Percentiles rank a stretch among this genome's conserved stretches.
Conservation (phyloP, 2,113 vertebrate genomes). For the Hydrolagus affinis region DNA sequence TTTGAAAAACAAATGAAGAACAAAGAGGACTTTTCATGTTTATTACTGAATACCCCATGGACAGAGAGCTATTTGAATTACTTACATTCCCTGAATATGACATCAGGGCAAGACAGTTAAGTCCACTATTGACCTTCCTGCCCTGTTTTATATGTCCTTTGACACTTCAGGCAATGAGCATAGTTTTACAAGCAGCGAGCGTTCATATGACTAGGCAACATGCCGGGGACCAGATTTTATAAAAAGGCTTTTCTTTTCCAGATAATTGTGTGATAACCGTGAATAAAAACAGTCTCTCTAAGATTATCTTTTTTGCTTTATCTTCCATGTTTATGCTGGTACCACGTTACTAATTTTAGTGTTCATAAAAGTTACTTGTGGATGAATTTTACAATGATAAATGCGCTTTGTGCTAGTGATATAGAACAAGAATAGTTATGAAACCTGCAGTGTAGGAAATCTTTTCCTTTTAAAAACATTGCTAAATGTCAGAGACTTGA, state of each 20-base stretch:
- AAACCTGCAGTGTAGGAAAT: neutral
- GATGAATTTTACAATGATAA: neutral
- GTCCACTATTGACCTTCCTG: constrained; percentile 54
- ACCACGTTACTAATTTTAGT: neutral
- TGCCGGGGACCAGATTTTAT: neutral
- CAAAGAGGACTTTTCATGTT: constrained; percentile 71
- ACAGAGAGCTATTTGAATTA: constrained; percentile 61
- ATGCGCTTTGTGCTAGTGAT: neutral
- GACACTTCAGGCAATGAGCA: constrained; percentile 30
- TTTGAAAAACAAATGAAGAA: constrained; percentile 50
- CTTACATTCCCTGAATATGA: constrained; percentile 53
- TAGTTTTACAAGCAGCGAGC: neutral
- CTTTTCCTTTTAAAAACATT: neutral
- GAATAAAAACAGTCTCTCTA: neutral
- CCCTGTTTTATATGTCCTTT: constrained; percentile 35
- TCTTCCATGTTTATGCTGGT: neutral
- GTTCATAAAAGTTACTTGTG: neutral
- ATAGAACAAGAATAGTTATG: neutral
- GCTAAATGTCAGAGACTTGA: neutral
- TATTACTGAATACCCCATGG: constrained; percentile 50
- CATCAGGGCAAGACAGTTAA: constrained; percentile 58
- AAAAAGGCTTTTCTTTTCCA: neutral
- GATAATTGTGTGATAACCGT: neutral
- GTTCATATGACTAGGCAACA: neutral
- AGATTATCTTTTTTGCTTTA: neutral